These are phyloP conservation scores for Drosophila repletoides DNA, from an alignment of 1,140 invertebrate genomes.

Conservation along the genomic window DNA sequence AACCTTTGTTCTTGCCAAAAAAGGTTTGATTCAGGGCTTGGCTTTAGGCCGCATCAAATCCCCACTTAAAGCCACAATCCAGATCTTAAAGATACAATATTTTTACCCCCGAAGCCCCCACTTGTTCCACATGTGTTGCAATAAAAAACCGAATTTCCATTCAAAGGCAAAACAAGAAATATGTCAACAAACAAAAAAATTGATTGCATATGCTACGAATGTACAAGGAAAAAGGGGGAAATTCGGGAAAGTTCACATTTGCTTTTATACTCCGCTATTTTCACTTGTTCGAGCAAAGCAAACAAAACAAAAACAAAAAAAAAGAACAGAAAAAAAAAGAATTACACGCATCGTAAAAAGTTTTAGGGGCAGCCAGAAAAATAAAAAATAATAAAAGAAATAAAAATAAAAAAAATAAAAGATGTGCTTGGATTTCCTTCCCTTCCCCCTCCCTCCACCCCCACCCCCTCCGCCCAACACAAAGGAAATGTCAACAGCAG, in stretches of 20 bases:
- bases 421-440: too few relatives aligned
- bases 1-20: too few relatives aligned
- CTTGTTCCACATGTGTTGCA: slow-evolving; percentile 15
- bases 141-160: slow-evolving; percentile 5
- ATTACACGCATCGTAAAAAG: slow-evolving; percentile 40
- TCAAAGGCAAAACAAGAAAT: not conserved
- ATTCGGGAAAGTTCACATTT: not conserved
- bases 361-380: slow-evolving; percentile 1
- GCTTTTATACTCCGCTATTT: slow-evolving; percentile 10
- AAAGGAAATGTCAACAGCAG: slow-evolving; percentile 75
- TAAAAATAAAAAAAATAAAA: slow-evolving; percentile 33
- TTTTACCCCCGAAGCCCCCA: too few relatives aligned
- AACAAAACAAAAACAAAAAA: slow-evolving; percentile 8
- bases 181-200: slow-evolving; percentile 17
- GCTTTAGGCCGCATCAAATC: too few relatives aligned
- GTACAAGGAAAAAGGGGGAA: slow-evolving; percentile 1
- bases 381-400: slow-evolving; percentile 1
- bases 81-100: slow-evolving; percentile 8
- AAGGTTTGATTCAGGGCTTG: too few relatives aligned
- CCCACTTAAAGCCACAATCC: too few relatives aligned
- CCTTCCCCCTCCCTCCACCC: too few relatives aligned
- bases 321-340: slow-evolving; percentile 1
- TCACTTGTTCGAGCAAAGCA: slow-evolving; percentile 1
- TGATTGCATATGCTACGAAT: slow-evolving; percentile 26
- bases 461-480: too few relatives aligned